Evolutionary conservation across 2,113 vertebrate species (phyloP).

Genomic region (Echinops telfairi): DNA sequence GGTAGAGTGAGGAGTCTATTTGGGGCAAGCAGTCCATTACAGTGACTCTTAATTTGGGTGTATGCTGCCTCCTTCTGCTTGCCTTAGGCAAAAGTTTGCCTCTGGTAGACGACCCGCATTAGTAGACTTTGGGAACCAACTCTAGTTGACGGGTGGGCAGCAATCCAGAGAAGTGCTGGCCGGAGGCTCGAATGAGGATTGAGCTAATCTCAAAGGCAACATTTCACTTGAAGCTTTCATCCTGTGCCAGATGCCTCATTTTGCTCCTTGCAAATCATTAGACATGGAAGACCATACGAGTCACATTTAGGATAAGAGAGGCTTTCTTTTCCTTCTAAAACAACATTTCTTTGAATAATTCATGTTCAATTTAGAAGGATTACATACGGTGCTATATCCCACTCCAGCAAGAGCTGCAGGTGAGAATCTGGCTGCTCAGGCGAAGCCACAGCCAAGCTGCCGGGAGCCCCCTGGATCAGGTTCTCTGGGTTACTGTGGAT

Average conservation of each 20-base stretch:
- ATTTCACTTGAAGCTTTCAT: slow-evolving; percentile 37
- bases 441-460: neutral
- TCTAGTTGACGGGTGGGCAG: neutral
- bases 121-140: neutral
- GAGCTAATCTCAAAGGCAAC: slow-evolving; percentile 7
- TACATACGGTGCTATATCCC: slow-evolving; percentile 84
- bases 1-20: neutral
- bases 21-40: neutral
- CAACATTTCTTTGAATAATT: slow-evolving; percentile 83
- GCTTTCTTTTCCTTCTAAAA: slow-evolving; percentile 55
- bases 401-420: slow-evolving; percentile 79
- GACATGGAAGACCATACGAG: slow-evolving; percentile 63
- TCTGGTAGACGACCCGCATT: neutral
- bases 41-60: neutral
- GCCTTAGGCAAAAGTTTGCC: neutral
- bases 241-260: slow-evolving; percentile 61
- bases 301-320: slow-evolving; percentile 74
- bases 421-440: slow-evolving; percentile 74
- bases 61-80: neutral
- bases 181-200: neutral
- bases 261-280: slow-evolving; percentile 73
- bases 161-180: slow-evolving; percentile 24
- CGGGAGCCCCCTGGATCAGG: neutral
- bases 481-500: neutral
- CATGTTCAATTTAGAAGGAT: slow-evolving; percentile 83